These are phyloP conservation scores for Sinosuthora webbiana DNA, from an alignment of 2,113 vertebrate species.

Conservation along the genomic window DNA sequence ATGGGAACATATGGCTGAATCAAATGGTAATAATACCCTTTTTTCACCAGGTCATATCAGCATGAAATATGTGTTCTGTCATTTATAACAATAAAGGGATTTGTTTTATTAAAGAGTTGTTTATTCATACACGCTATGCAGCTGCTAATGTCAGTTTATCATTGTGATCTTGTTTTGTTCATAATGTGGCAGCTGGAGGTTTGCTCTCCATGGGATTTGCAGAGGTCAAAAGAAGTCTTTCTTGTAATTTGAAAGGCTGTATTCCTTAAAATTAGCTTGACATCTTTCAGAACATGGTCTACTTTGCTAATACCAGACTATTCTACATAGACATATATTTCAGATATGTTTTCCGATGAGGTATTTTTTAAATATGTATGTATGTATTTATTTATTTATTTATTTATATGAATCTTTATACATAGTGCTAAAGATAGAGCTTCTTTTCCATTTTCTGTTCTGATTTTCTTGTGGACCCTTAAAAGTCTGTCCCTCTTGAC, in stretches of 20 bases:
- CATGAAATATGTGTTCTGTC: constrained; percentile 45
- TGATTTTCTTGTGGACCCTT: not conserved
- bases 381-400: too few relatives aligned
- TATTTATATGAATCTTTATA: not conserved
- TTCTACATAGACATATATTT: not conserved
- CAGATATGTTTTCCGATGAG: not conserved
- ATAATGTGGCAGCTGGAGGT: constrained; percentile 3
- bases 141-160: constrained; percentile 52
- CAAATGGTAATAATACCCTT: constrained; percentile 23
- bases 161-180: constrained; percentile 31
- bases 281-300: not conserved
- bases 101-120: constrained; percentile 47
- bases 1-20: constrained; percentile 47
- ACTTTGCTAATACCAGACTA: not conserved
- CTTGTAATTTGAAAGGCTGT: not conserved
- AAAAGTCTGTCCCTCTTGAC: not conserved
- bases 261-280: not conserved
- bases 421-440: not conserved
- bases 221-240: not conserved
- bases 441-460: not conserved
- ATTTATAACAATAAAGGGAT: constrained; percentile 35
- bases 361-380: too few relatives aligned
- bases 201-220: not conserved
- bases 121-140: constrained; percentile 39
- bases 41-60: constrained; percentile 13